These are phyloP conservation scores for Heptranchias perlo DNA, from an alignment of 2,113 vertebrate genomes.

Conservation along the genomic window DNA sequence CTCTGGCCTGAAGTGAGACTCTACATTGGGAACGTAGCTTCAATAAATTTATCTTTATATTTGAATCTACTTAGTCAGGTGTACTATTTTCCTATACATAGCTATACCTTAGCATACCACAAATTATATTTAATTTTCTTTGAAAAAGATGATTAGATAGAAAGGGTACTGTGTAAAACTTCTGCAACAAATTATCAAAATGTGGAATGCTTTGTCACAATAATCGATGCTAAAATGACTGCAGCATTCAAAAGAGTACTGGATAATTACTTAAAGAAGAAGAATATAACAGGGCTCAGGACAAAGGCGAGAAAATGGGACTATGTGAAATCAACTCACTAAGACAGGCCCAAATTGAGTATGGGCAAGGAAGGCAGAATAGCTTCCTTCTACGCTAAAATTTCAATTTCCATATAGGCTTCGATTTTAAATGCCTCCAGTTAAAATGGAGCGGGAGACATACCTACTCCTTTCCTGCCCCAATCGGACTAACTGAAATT, in stretches of 20 bases:
- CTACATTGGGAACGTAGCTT: background rate
- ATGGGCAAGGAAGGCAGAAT: background rate
- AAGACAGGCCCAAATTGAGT: background rate
- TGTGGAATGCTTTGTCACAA: background rate
- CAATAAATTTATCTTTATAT: background rate
- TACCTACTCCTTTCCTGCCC: no score
- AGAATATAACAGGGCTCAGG: background rate
- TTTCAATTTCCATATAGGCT: background rate
- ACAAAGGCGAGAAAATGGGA: background rate
- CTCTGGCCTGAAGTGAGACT: background rate
- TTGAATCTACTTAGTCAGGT: background rate
- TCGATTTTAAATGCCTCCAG: background rate
- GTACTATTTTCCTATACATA: background rate
- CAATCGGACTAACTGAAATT: no score
- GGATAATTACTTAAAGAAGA: background rate
- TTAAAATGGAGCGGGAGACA: no score
- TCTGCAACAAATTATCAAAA: background rate
- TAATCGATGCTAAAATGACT: background rate
- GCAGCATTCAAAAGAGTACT: background rate
- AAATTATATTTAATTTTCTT: background rate
- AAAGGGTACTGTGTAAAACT: background rate
- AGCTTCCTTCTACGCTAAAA: background rate
- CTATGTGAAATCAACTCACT: background rate
- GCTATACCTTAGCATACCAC: background rate
- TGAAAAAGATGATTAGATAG: background rate